Percentiles rank a stretch among this genome's conserved stretches.
phyloP scores from a whole-genome alignment of 2,113 vertebrate species.

The Mesembrinibis cayennensis region DNA sequence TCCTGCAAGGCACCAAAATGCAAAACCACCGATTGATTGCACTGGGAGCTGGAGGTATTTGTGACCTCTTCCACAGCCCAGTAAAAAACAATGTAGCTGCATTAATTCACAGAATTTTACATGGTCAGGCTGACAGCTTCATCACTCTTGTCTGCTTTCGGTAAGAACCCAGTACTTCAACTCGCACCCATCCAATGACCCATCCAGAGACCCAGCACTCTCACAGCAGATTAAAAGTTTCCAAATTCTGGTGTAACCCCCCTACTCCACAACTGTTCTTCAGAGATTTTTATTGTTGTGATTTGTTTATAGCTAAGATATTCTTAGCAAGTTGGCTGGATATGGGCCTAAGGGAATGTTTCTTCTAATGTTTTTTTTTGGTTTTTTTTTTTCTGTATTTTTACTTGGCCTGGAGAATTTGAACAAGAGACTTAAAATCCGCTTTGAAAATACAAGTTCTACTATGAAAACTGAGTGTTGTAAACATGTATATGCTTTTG shows the following conservation, averaged over 20 bases:
- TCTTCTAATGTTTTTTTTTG: too few relatives aligned
- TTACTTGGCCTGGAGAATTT: background rate
- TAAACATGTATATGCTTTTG: background rate
- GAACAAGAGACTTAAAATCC: background rate
- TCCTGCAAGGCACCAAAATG: background rate
- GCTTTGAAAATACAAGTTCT: background rate
- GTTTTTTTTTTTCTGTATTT: background rate
- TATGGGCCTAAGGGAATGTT: background rate
- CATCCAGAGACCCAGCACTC: background rate
- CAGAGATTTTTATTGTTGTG: background rate
- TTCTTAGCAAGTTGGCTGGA: background rate
- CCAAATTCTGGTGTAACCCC: too few relatives aligned
- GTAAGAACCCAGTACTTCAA: background rate
- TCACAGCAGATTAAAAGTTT: background rate
- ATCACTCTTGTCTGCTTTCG: background rate
- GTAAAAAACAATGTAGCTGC: background rate
- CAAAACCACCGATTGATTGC: background rate
- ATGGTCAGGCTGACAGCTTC: background rate
- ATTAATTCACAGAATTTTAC: background rate
- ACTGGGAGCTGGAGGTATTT: too few relatives aligned
- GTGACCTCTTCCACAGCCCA: background rate
- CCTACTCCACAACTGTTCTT: background rate
- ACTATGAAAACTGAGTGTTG: background rate
- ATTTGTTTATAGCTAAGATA: background rate
- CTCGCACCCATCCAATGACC: background rate